Percentiles rank a stretch among this genome's conserved stretches.
Evolutionary conservation across 35 echinoderm and acorn worm species (phyloP).

Genomic region (Ophiothrix spiculata): DNA sequence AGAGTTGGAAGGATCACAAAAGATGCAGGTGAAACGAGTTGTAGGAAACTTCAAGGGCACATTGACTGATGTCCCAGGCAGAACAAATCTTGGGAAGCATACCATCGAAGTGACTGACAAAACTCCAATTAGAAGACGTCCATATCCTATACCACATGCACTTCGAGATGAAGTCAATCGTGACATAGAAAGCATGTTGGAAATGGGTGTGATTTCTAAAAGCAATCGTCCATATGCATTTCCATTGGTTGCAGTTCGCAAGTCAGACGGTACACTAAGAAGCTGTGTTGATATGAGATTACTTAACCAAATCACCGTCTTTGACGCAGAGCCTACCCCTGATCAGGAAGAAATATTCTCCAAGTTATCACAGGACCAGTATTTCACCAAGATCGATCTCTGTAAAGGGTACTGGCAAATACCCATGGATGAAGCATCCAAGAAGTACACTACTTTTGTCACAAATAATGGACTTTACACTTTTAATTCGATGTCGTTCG

Average conservation of each 20-base stretch:
- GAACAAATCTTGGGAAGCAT: no score
- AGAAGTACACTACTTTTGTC: not conserved
- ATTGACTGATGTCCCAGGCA: not conserved
- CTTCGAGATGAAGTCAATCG: no score
- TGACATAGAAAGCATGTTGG: no score
- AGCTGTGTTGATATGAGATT: not conserved
- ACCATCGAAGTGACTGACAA: no score
- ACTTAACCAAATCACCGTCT: not conserved
- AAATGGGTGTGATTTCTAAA: no score
- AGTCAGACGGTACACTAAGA: not conserved
- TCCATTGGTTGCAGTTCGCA: not conserved
- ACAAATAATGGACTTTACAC: not conserved
- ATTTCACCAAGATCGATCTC: not conserved
- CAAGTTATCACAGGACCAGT: not conserved
- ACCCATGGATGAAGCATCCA: not conserved
- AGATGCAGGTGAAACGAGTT: not conserved
- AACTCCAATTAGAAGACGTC: no score
- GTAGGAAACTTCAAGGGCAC: not conserved
- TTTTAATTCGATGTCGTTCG: not conserved
- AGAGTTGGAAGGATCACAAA: not conserved
- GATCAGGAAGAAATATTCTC: not conserved
- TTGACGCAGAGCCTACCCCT: not conserved
- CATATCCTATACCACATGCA: no score
- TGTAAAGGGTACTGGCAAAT: not conserved
- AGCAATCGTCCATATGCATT: not conserved